These are phyloP conservation scores for Ecliptopera silaceata DNA, from an alignment of 2,888 invertebrate species.

Conservation along the genomic window DNA sequence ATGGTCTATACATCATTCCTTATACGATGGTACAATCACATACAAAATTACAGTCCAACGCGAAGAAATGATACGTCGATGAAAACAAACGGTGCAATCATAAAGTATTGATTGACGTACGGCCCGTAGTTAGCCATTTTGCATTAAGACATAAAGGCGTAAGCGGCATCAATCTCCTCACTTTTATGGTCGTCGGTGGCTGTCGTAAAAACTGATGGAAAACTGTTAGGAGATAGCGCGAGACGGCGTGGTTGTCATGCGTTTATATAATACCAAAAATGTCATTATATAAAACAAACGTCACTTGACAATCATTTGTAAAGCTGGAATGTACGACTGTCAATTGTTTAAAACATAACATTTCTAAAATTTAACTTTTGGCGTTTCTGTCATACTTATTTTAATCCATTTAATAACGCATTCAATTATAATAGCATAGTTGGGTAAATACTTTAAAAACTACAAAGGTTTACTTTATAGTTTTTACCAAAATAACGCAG, in stretches of 20 bases:
- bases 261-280: not conserved
- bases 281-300: no score
- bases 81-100: conserved; percentile 22
- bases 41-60: conserved; percentile 24
- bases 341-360: no score
- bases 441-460: no score
- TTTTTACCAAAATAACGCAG: no score
- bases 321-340: no score
- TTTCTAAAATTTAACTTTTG: no score
- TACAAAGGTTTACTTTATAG: no score
- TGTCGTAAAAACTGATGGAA: conserved; percentile 36
- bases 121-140: conserved; percentile 48
- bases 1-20: conserved; percentile 48
- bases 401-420: no score
- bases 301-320: no score
- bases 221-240: not conserved
- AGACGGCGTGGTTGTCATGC: not conserved
- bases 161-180: conserved; percentile 47
- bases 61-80: conserved; percentile 21
- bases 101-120: conserved; percentile 36
- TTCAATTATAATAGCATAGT: no score
- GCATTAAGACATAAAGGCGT: conserved; percentile 66
- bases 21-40: conserved; percentile 54
- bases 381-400: no score
- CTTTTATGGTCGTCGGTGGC: conserved; percentile 47